Percentiles rank a stretch among this genome's conserved stretches.
phyloP scores from a whole-genome alignment of 2,113 vertebrate genomes.

The Colaptes auratus region DNA sequence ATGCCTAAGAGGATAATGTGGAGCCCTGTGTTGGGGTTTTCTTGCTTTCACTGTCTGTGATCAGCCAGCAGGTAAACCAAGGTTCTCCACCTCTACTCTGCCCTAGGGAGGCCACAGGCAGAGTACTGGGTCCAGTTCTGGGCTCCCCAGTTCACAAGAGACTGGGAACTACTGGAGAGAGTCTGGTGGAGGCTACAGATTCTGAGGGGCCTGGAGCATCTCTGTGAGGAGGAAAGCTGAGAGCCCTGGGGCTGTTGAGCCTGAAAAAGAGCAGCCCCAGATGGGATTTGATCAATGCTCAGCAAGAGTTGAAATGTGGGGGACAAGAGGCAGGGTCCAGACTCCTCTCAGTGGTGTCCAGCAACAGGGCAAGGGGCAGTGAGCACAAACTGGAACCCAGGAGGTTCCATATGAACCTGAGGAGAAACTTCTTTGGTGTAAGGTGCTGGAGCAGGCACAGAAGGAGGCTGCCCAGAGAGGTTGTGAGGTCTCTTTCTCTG shows the following conservation, averaged over 20 bases:
- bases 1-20: neutral
- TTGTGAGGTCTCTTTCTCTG: neutral
- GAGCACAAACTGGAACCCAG: neutral
- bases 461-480: neutral
- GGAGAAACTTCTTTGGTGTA: neutral
- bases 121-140: too few species aligned
- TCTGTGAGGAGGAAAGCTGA: too few species aligned
- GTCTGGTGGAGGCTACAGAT: too few species aligned
- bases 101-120: neutral
- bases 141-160: too few species aligned
- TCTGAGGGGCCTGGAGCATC: too few species aligned
- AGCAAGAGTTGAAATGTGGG: neutral
- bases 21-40: neutral
- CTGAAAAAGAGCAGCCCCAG: too few species aligned
- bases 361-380: neutral
- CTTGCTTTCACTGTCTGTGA: neutral
- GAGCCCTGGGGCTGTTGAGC: too few species aligned
- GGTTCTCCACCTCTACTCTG: neutral
- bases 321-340: neutral
- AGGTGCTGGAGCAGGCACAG: neutral
- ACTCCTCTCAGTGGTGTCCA: neutral
- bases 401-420: neutral
- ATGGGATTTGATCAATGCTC: neutral
- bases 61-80: neutral
- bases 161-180: too few species aligned